Conservation (phyloP, 2,113 vertebrate species). For the Scalopus aquaticus region DNA sequence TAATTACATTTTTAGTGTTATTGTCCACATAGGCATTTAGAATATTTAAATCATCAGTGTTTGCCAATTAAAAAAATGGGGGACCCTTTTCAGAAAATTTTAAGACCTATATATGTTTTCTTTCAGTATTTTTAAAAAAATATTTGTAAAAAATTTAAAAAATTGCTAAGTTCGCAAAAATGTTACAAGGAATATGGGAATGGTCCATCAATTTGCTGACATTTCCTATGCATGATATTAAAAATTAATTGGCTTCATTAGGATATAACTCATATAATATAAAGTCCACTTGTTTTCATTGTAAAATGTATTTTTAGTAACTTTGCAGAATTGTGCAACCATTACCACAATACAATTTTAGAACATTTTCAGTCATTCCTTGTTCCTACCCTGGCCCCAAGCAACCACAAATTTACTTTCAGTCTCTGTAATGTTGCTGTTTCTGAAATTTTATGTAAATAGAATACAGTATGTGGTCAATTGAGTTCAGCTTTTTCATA, state of each 20-base stretch:
- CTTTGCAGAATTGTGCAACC: not conserved
- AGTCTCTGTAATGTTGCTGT: not conserved
- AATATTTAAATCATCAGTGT: conserved; percentile 3
- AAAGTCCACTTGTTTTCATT: not conserved
- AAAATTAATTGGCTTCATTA: not conserved
- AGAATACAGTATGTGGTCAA: not conserved
- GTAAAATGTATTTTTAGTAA: not conserved
- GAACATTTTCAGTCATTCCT: not conserved
- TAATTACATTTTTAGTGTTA: conserved; percentile 6
- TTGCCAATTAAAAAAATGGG: not conserved
- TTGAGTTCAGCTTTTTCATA: not conserved
- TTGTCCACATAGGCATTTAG: not conserved
- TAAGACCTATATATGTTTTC: not conserved
- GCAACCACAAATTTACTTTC: not conserved
- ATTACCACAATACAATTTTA: not conserved
- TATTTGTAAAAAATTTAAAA: not conserved
- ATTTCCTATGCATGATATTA: not conserved
- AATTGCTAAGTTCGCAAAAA: not conserved
- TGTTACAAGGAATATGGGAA: not conserved
- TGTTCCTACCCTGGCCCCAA: not conserved
- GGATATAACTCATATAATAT: not conserved
- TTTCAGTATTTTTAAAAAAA: not conserved
- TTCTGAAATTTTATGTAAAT: not conserved
- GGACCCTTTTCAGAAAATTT: not conserved
- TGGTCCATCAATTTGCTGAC: not conserved